Evolutionary conservation across 2,797 vertebrate genomes (phyloP).

Genomic region (Eutrigla gurnardus): DNA sequence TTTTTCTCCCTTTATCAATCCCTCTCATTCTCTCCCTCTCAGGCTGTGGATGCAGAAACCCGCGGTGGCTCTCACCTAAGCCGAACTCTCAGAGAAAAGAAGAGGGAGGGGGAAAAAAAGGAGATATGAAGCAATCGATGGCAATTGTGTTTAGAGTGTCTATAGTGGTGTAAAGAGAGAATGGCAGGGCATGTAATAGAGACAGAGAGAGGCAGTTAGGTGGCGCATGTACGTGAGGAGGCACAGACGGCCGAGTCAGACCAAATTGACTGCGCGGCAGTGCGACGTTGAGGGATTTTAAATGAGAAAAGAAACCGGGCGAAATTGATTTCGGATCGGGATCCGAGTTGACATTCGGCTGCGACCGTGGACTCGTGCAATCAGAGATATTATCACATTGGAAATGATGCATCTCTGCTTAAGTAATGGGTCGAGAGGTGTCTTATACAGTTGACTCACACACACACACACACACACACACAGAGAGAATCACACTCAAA

Average conservation of each 20-base stretch:
- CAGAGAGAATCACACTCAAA: constrained; percentile 6
- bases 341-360: constrained; percentile 11
- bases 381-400: constrained; percentile 43
- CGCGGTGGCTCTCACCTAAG: constrained; percentile 18
- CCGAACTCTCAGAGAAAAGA: constrained; percentile 32
- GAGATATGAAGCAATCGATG: constrained; percentile 59
- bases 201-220: constrained; percentile 46
- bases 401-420: constrained; percentile 47
- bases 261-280: constrained; percentile 64
- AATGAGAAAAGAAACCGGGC: constrained; percentile 39
- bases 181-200: constrained; percentile 57
- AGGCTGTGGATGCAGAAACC: neutral
- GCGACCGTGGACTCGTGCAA: constrained; percentile 6
- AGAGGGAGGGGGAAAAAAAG: constrained; percentile 34
- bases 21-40: constrained; percentile 2
- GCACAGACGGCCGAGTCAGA: constrained; percentile 18
- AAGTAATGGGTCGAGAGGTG: constrained; percentile 21
- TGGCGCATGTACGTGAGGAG: constrained; percentile 32
- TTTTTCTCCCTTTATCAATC: neutral
- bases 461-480: constrained; percentile 6
- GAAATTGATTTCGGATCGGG: constrained; percentile 58
- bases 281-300: constrained; percentile 42
- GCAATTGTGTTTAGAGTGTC: constrained; percentile 59
- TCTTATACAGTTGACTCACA: constrained; percentile 14
- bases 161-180: constrained; percentile 53